These are phyloP conservation scores for Caenorhabditis sp. DNA, from an alignment of 2,888 invertebrate species.

Conservation along the genomic window DNA sequence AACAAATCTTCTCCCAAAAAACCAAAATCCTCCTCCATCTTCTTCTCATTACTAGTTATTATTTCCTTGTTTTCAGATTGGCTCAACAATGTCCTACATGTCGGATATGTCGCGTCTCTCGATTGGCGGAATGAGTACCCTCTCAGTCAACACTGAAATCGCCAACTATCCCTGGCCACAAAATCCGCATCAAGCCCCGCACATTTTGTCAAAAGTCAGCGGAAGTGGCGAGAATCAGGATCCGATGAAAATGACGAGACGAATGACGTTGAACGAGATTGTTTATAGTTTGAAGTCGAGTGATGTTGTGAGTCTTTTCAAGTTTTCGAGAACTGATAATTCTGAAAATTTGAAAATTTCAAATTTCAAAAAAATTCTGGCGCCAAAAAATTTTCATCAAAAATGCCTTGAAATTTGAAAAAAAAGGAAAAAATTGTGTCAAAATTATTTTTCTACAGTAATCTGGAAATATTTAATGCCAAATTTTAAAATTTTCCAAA, in stretches of 20 bases:
- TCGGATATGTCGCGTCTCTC: conserved; percentile 17
- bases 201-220: conserved; percentile 19
- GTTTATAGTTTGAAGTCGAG: conserved; percentile 15
- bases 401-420: no score
- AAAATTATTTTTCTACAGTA: no score
- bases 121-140: conserved; percentile 15
- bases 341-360: no score
- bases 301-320: conserved; percentile 2
- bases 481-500: no score
- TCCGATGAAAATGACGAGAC: conserved; percentile 14
- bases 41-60: no score
- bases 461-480: no score
- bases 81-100: conserved; percentile 30
- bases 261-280: conserved; percentile 18
- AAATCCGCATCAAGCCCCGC: conserved; percentile 14
- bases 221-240: conserved; percentile 27
- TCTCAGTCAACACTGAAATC: conserved; percentile 30
- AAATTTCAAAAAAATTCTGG: background rate
- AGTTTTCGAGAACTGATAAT: no score
- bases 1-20: no score
- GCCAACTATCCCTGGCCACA: conserved; percentile 12
- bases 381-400: no score
- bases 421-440: no score
- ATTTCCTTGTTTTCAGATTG: conserved; percentile 19
- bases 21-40: background rate